Evolutionary conservation across 2,888 invertebrate species (phyloP), one percentile per base, ranked within the genome.

Genomic region (Drosophila dives): DNA sequence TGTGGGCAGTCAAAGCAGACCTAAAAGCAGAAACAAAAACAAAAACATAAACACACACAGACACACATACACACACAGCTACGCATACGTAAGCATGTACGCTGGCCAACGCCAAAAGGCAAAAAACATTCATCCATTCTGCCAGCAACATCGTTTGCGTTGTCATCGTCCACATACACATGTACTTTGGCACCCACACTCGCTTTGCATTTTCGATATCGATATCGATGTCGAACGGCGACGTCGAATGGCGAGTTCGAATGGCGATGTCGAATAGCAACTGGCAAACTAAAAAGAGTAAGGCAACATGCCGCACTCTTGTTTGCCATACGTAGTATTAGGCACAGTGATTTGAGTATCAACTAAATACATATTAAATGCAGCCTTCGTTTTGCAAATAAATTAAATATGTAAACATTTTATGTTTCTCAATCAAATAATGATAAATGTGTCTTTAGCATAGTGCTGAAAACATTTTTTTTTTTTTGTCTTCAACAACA

Each of bases 171-270:
- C 74, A 72, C 77, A 86, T 75, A 88, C 85, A 85, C 86, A 88
- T 88, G 85, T 88, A 64, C 70, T 69, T 80, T 83, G 75, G 83
- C 88, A 88, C 88, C 86, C 85, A 85, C 88, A 86, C 83, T 83
- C 70, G 59, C 56, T 69, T 54, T 62, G 75, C 67, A 77, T 72
- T 67, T 55, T 69, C 53, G 73, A 69, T 66, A 71, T 51, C 48
- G 67, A 54, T 62, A 55, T 34, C 70, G 65, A 42, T 64, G 55
- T 51, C 40, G 66, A 70, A 53, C 64, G 55, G 38, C 67, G 64
- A 36, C 64, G 51, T 51, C 36, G 64, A 65, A 49, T 62, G 54
- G 36, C 65, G 62, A 34, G 64, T 50, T 50, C 33, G 64, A 67
- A 48, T 54, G 40, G 4, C 29, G 45, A 53, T 53, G 60, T 26